Evolutionary conservation across 2,888 invertebrate genomes (phyloP).

Genomic region (Smittia aterrima): DNA sequence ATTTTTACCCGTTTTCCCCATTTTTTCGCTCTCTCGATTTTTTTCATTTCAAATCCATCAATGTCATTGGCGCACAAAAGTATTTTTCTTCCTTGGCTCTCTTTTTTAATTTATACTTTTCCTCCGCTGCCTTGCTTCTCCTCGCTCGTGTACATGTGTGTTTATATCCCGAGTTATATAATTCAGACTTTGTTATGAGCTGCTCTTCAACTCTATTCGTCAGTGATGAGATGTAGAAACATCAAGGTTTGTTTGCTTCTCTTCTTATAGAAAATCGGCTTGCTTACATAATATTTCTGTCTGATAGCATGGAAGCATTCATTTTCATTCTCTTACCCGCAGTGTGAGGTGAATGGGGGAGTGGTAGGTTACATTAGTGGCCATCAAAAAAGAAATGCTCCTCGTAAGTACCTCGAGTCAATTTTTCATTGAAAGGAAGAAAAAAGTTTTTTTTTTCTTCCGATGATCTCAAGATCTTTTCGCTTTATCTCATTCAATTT

Average conservation of each 20-base stretch:
- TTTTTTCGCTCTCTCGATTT: constrained; percentile 33
- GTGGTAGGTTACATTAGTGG: constrained; percentile 31
- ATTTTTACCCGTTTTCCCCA: constrained; percentile 39
- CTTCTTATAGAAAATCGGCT: neutral
- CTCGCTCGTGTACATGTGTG: neutral
- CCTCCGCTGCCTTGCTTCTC: constrained; percentile 12
- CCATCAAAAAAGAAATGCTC: constrained; percentile 16
- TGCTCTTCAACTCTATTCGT: neutral
- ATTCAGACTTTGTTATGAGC: constrained; percentile 10
- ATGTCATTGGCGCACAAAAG: constrained; percentile 40
- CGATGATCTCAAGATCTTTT: neutral
- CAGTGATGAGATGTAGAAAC: neutral
- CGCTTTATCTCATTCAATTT: too few species aligned
- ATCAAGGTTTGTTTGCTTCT: neutral
- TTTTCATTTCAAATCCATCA: constrained; percentile 41
- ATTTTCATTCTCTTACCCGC: neutral
- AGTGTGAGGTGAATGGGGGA: neutral
- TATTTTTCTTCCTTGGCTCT: constrained; percentile 36
- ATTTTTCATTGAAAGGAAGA: constrained; percentile 12
- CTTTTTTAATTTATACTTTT: constrained; percentile 38
- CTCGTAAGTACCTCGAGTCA: constrained; percentile 29
- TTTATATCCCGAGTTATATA: neutral
- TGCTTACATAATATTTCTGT: neutral
- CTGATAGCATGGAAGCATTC: neutral
- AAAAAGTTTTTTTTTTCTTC: constrained; percentile 3